Percentiles rank a stretch among this genome's conserved stretches.
Conservation (phyloP, 2,797 vertebrate genomes). For the Tarsius wallacei region DNA sequence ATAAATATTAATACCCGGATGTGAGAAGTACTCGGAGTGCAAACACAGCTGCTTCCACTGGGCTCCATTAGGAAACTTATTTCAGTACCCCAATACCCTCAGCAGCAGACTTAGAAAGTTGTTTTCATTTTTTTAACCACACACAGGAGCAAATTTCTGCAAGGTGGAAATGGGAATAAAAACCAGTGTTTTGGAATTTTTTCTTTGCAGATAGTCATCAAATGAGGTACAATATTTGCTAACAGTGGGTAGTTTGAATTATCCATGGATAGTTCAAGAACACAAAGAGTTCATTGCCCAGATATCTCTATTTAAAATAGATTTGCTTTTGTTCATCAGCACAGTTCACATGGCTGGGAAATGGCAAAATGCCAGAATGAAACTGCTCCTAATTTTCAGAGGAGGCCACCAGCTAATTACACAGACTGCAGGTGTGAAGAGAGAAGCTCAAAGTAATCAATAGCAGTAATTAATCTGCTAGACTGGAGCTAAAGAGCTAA, state of each 20-base stretch:
- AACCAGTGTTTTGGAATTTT: conserved; percentile 76
- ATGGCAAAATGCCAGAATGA: conserved; percentile 93
- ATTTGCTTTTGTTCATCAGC: conserved; percentile 93
- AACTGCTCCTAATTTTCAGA: conserved; percentile 94
- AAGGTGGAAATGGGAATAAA: conserved; percentile 82
- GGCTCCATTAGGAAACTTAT: conserved; percentile 52
- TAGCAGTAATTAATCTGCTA: conserved; percentile 95
- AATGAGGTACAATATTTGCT: conserved; percentile 88
- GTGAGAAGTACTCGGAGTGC: neutral
- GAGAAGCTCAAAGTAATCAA: conserved; percentile 94
- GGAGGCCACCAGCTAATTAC: conserved; percentile 94
- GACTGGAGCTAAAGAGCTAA: conserved; percentile 95
- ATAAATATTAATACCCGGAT: neutral
- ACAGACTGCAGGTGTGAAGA: conserved; percentile 95
- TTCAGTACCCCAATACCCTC: conserved; percentile 41
- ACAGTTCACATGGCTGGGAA: conserved; percentile 91
- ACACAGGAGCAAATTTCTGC: conserved; percentile 67
- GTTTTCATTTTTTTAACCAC: conserved; percentile 72
- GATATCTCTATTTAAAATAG: conserved; percentile 93
- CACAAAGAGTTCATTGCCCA: conserved; percentile 90
- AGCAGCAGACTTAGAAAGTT: conserved; percentile 74
- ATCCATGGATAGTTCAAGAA: conserved; percentile 89
- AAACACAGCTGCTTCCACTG: conserved; percentile 30
- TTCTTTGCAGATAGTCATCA: conserved; percentile 81
- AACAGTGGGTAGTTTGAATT: conserved; percentile 89